Evolutionary conservation across 2,113 vertebrate species (phyloP).

Genomic region (Diadophis punctatus): DNA sequence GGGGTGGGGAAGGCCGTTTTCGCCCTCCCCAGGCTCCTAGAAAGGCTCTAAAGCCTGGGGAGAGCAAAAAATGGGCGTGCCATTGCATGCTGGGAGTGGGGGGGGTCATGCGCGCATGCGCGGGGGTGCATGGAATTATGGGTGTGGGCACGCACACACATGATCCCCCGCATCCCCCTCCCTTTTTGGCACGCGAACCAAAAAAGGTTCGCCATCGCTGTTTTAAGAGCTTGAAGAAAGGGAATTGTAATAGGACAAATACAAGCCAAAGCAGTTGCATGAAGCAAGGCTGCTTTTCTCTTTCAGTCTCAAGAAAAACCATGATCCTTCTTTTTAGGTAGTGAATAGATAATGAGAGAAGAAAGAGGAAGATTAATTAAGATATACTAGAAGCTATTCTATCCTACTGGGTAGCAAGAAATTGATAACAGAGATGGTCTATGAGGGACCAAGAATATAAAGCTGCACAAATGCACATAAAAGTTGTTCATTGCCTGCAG

Average conservation of each 20-base stretch:
- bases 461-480: background rate
- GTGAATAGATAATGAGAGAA: background rate
- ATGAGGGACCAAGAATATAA: background rate
- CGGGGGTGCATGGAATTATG: no score
- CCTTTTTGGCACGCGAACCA: no score
- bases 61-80: no score
- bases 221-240: background rate
- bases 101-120: no score
- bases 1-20: no score
- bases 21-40: no score
- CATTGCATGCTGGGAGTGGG: no score
- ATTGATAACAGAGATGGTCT: background rate
- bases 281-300: background rate
- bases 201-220: no score
- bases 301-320: background rate
- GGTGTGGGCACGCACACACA: no score
- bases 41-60: no score
- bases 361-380: background rate
- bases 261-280: background rate
- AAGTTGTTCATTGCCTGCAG: background rate
- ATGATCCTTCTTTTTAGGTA: background rate
- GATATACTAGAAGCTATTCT: background rate
- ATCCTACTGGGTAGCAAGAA: background rate
- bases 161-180: no score
- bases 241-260: background rate